These are phyloP conservation scores for Pocota personata DNA, from an alignment of 2,888 invertebrate genomes.

Conservation along the genomic window DNA sequence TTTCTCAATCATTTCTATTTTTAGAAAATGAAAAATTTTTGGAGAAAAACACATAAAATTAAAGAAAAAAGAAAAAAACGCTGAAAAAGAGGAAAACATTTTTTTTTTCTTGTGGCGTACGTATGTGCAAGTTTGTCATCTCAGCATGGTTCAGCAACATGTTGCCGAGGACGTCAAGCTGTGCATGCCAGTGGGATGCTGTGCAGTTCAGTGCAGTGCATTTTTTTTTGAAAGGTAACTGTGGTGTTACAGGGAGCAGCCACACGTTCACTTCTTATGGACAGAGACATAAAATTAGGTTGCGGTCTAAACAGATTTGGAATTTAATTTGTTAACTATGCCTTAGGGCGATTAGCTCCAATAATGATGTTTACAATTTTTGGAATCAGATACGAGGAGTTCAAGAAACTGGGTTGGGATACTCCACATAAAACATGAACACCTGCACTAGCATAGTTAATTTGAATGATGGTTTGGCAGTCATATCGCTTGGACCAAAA, in stretches of 20 bases:
- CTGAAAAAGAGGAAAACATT: constrained; percentile 7
- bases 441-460: not conserved
- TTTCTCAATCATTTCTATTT: constrained; percentile 69
- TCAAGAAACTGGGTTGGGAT: not conserved
- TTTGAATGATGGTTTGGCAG: no score
- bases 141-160: constrained; percentile 70
- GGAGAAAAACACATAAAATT: constrained; percentile 6
- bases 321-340: constrained; percentile 23
- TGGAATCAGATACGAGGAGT: not conserved
- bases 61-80: constrained; percentile 5
- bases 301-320: constrained; percentile 37
- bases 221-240: constrained; percentile 9
- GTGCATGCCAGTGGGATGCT: constrained; percentile 53
- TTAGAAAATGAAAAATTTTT: constrained; percentile 49
- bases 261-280: not conserved
- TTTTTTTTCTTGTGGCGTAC: constrained; percentile 23
- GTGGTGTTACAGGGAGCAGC: constrained; percentile 26
- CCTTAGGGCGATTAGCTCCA: constrained; percentile 6
- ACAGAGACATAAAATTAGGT: not conserved
- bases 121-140: constrained; percentile 67
- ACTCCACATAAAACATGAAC: not conserved
- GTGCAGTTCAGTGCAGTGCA: constrained; percentile 17
- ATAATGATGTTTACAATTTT: constrained; percentile 1
- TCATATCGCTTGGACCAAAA: no score
- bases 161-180: constrained; percentile 68